phyloP scores from a whole-genome alignment of 2,113 vertebrate species.

The Syngnathus typhle region DNA sequence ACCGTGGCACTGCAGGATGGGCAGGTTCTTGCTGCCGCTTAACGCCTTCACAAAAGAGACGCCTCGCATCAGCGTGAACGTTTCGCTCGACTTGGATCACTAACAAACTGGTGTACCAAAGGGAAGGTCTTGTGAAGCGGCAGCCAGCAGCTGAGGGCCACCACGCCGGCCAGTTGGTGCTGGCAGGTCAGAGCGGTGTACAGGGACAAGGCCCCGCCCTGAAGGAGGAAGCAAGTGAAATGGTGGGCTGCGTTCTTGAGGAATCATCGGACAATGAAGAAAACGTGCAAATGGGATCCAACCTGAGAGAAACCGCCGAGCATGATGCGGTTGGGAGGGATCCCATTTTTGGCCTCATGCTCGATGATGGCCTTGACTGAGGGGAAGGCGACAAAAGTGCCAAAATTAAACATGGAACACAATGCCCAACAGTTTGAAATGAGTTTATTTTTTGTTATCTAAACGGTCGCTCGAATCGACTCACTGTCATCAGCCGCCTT shows the following conservation, averaged over 20 bases:
- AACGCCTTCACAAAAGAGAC: constrained; percentile 71
- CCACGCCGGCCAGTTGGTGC: constrained; percentile 88
- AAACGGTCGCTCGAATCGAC: constrained; percentile 10
- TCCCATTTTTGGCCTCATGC: constrained; percentile 92
- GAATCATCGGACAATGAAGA: too few relatives aligned
- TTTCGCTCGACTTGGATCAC: neutral
- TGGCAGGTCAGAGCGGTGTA: constrained; percentile 94
- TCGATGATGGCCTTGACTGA: constrained; percentile 96
- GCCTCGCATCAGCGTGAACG: neutral
- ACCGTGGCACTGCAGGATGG: constrained; percentile 95
- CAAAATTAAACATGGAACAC: neutral
- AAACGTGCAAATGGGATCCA: constrained; percentile 34
- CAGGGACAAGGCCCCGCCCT: constrained; percentile 94
- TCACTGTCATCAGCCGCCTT: constrained; percentile 94
- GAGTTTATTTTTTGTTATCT: neutral
- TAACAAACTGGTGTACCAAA: constrained; percentile 69
- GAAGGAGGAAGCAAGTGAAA: constrained; percentile 5
- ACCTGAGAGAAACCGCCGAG: constrained; percentile 98
- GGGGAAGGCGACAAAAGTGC: constrained; percentile 10
- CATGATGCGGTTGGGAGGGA: constrained; percentile 88
- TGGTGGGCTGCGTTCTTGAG: too few relatives aligned
- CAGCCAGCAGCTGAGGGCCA: constrained; percentile 96
- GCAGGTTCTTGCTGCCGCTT: constrained; percentile 78
- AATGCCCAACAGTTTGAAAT: neutral
- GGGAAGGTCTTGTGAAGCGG: constrained; percentile 91